Evolutionary conservation across 2,797 vertebrate species (phyloP).

Genomic region (Telmatherina bonti): DNA sequence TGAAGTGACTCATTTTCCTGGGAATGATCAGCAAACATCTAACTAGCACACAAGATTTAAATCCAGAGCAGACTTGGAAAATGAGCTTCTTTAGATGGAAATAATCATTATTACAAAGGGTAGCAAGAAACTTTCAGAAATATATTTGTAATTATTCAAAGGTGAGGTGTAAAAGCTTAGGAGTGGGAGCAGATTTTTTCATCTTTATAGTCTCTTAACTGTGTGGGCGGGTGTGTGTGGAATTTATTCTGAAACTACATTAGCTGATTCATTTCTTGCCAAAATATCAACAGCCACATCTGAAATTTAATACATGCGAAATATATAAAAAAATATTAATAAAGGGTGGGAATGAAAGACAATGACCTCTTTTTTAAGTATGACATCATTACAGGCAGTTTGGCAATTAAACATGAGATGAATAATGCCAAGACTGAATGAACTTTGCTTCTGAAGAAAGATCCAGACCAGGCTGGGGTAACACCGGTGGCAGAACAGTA

Average conservation of each 20-base stretch:
- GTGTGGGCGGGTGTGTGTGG: constrained; percentile 28
- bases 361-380: neutral
- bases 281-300: neutral
- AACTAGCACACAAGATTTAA: constrained; percentile 21
- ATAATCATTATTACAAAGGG: neutral
- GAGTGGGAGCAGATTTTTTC: constrained; percentile 24
- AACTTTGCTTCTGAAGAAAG: neutral
- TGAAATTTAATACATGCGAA: neutral
- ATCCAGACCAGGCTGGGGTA: neutral
- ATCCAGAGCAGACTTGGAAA: neutral
- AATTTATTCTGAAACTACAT: constrained; percentile 44
- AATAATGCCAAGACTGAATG: neutral
- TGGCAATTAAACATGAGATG: neutral
- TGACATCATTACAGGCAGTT: neutral
- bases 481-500: neutral
- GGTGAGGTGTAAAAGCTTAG: neutral
- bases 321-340: neutral
- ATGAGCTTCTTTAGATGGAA: neutral
- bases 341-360: neutral
- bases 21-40: constrained; percentile 53
- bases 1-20: constrained; percentile 76
- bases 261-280: constrained; percentile 39
- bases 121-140: neutral
- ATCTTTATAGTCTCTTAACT: constrained; percentile 5
- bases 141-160: neutral